Conservation (phyloP, 2,888 invertebrate genomes). For the Notodonta ziczac region DNA sequence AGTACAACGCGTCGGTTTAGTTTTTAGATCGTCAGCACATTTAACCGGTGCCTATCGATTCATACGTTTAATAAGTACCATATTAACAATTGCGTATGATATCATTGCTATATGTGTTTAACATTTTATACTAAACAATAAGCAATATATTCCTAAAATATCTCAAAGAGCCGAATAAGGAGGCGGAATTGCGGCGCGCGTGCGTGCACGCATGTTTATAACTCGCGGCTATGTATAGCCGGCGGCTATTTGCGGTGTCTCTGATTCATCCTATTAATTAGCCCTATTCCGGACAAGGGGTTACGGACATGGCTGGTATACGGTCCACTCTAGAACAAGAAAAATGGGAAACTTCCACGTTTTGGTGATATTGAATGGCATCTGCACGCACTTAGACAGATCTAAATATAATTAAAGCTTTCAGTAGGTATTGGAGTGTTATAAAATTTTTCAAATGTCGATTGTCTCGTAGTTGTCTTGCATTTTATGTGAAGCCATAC, state of each 20-base stretch:
- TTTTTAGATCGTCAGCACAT: no score
- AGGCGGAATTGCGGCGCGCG: slow-evolving; percentile 28
- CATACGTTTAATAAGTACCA: no score
- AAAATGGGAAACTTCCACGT: neutral
- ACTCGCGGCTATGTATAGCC: slow-evolving; percentile 37
- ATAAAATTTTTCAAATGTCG: no score
- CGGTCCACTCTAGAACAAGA: neutral
- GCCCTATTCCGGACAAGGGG: slow-evolving; percentile 24
- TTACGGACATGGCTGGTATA: neutral
- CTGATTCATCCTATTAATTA: slow-evolving; percentile 44
- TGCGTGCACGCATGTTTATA: slow-evolving; percentile 46
- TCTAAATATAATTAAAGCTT: no score
- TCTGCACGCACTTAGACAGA: no score
- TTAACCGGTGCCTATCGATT: no score
- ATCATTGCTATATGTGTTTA: neutral
- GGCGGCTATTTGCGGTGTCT: slow-evolving; percentile 34
- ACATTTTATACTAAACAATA: slow-evolving; percentile 20
- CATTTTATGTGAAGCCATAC: no score
- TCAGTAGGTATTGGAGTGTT: no score
- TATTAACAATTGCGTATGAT: neutral
- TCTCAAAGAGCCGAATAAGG: slow-evolving; percentile 36
- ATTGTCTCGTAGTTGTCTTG: no score
- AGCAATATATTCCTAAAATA: slow-evolving; percentile 22
- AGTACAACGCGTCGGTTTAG: no score
- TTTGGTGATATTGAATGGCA: neutral